Evolutionary conservation across 2,888 invertebrate genomes (phyloP).

Genomic region (Linnaemya vulpina): DNA sequence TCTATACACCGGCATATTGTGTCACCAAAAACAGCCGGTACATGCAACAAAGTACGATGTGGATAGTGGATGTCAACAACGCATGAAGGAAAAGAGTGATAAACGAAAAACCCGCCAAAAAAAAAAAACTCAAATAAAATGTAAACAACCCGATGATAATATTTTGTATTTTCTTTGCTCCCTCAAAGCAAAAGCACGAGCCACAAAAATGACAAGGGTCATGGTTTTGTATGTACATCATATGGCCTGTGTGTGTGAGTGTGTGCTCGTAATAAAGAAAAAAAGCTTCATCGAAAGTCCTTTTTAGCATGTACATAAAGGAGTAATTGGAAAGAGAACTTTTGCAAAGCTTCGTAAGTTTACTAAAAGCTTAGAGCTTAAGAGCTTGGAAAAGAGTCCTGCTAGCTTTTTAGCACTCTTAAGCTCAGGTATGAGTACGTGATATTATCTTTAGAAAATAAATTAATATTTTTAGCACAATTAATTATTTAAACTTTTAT

Average conservation of each 20-base stretch:
- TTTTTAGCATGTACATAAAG: neutral
- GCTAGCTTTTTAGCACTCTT: neutral
- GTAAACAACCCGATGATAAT: slow-evolving; percentile 48
- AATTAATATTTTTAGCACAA: neutral
- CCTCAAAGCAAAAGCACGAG: slow-evolving; percentile 42
- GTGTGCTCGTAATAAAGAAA: no score
- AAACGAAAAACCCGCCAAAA: slow-evolving; percentile 53
- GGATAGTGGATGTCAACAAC: neutral
- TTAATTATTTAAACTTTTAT: neutral
- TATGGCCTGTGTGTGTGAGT: no score
- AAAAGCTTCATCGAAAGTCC: neutral
- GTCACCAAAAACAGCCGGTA: slow-evolving; percentile 18
- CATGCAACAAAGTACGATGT: neutral
- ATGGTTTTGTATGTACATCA: slow-evolving; percentile 49
- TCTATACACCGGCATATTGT: slow-evolving; percentile 30
- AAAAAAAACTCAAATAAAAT: slow-evolving; percentile 25
- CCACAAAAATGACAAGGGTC: slow-evolving; percentile 60
- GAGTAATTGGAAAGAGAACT: neutral
- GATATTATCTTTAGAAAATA: neutral
- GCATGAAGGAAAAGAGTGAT: neutral
- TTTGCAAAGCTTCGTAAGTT: neutral
- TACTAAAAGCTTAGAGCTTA: neutral
- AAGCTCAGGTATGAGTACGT: neutral
- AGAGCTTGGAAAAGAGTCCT: neutral
- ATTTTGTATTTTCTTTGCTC: neutral